Conservation (phyloP, 2,113 vertebrate genomes). For the Raja brachyura region DNA sequence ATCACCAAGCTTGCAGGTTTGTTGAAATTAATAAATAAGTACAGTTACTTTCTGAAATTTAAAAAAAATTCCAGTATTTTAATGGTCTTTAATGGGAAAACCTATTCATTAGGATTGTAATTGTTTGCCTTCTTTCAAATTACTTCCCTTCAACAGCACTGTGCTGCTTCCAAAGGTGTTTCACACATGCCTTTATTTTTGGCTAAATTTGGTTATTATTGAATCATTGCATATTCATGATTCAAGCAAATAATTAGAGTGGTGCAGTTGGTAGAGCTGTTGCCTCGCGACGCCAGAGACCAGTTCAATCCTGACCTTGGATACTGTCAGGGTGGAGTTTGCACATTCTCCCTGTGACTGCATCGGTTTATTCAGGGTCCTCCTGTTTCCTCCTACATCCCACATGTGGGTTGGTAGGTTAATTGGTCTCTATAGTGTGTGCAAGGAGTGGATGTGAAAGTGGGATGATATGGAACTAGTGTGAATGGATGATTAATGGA, state of each 20-base stretch:
- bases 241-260: not conserved
- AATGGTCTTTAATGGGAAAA: not conserved
- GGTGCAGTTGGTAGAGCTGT: too few species aligned
- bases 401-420: too few species aligned
- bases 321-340: too few species aligned
- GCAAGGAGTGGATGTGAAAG: too few species aligned
- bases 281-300: too few species aligned
- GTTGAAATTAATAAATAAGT: not conserved
- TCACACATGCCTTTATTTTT: not conserved
- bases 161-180: not conserved
- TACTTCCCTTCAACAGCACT: not conserved
- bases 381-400: too few species aligned
- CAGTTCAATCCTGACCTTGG: too few species aligned
- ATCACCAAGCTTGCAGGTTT: not conserved
- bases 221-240: not conserved
- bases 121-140: not conserved
- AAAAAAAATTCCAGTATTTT: not conserved
- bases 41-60: not conserved
- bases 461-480: too few species aligned
- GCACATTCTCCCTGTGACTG: too few species aligned
- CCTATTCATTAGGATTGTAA: not conserved
- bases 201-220: not conserved
- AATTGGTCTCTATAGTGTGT: too few species aligned
- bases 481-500: too few species aligned
- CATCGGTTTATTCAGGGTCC: too few species aligned